These are phyloP conservation scores for Plusia festucae DNA, from an alignment of 2,888 invertebrate species.

Conservation along the genomic window DNA sequence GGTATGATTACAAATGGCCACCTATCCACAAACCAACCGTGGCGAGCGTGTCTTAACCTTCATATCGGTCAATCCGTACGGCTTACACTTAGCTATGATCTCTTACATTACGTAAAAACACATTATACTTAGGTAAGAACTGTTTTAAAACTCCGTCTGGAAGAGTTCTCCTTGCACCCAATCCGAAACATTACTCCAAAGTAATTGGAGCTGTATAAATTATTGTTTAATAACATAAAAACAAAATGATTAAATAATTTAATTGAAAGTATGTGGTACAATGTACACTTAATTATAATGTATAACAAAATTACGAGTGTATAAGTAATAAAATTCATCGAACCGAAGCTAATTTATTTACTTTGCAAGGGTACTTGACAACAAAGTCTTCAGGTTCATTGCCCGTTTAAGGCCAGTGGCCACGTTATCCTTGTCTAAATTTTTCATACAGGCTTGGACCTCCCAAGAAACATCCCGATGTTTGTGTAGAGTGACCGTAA, in stretches of 20 bases:
- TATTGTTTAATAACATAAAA: neutral
- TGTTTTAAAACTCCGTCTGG: too few species aligned
- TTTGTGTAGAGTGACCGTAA: slow-evolving; percentile 40
- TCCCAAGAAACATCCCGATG: slow-evolving; percentile 48
- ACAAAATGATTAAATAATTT: neutral
- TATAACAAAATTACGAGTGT: neutral
- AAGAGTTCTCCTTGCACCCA: too few species aligned
- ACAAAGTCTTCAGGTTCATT: slow-evolving; percentile 20
- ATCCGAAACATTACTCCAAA: too few species aligned
- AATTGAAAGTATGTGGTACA: neutral
- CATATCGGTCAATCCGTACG: too few species aligned
- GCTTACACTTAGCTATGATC: too few species aligned
- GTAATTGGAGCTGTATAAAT: too few species aligned
- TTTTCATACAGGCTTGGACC: slow-evolving; percentile 45
- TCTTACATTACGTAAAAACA: too few species aligned
- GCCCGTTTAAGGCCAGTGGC: slow-evolving; percentile 36
- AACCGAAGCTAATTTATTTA: neutral
- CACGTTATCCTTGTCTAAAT: slow-evolving; percentile 39
- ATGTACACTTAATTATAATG: neutral
- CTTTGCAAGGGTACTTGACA: neutral
- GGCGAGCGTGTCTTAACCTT: too few species aligned
- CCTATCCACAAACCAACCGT: too few species aligned
- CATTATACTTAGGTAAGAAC: too few species aligned
- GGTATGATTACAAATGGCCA: too few species aligned
- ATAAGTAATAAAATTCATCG: neutral